Evolutionary conservation across 2,888 invertebrate genomes (phyloP).

Genomic region (Eupithecia subumbrata): DNA sequence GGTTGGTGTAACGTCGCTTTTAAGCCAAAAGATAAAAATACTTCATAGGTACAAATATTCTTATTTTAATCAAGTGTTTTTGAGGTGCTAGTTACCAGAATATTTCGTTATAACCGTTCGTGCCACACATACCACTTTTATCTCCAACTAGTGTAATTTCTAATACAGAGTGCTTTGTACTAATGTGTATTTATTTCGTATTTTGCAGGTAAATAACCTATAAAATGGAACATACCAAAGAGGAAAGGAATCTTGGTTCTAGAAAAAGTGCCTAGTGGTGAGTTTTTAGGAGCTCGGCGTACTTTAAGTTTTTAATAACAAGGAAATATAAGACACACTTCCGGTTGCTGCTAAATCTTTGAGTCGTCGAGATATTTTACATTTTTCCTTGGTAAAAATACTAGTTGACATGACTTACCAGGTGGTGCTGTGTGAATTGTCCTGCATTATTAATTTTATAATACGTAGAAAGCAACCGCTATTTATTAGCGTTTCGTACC

Average conservation of each 20-base stretch:
- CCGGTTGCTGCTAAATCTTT: no score
- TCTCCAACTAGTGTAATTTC: background rate
- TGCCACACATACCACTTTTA: background rate
- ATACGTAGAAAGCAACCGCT: no score
- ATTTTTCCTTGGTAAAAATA: no score
- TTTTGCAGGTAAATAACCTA: background rate
- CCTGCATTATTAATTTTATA: no score
- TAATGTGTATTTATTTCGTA: background rate
- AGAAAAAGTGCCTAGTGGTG: background rate
- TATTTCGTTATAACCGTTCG: background rate
- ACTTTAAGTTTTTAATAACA: background rate
- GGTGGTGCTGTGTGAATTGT: no score
- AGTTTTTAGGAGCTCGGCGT: background rate
- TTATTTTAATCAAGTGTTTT: background rate
- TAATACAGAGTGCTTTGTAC: background rate
- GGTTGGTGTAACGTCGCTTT: background rate
- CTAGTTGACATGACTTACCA: no score
- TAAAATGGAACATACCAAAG: background rate
- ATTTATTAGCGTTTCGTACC: no score
- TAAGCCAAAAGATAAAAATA: background rate
- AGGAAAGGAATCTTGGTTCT: background rate
- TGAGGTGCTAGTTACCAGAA: background rate
- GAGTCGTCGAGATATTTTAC: no score
- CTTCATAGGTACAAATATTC: background rate
- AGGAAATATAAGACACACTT: background rate